Evolutionary conservation across 2,113 vertebrate genomes (phyloP).

Genomic region (Megaceryle maxima): DNA sequence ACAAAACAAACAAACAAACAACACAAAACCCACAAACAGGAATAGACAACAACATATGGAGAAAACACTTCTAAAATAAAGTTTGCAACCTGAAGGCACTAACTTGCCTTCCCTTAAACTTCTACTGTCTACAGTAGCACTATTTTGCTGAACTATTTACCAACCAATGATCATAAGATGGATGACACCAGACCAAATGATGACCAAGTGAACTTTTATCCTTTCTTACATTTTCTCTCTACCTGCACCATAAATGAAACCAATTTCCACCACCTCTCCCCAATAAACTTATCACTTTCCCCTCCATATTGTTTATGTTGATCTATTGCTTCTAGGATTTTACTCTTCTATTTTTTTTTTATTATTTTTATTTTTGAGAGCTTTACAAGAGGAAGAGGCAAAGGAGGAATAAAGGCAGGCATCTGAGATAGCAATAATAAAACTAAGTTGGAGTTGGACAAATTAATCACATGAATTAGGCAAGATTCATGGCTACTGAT

Average conservation of each 20-base stretch:
- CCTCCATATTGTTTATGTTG: background rate
- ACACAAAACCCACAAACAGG: background rate
- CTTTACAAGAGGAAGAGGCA: background rate
- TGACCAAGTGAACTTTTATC: background rate
- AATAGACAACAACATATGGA: slow-evolving; percentile 24
- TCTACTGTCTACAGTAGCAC: background rate
- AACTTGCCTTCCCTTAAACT: background rate
- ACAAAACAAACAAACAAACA: no score
- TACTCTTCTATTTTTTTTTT: background rate
- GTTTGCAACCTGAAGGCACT: background rate
- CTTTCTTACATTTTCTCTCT: background rate
- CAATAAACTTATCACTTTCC: background rate
- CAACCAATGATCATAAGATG: background rate
- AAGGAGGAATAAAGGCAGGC: background rate
- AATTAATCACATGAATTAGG: background rate
- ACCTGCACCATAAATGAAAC: background rate
- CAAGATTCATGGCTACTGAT: background rate
- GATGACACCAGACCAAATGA: background rate
- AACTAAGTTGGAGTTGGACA: background rate
- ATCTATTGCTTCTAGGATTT: background rate
- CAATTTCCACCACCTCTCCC: background rate
- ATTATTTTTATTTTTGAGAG: background rate
- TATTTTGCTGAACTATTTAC: background rate
- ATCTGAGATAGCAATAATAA: background rate
- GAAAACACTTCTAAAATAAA: background rate